Evolutionary conservation across 1,140 invertebrate genomes (phyloP).

Genomic region (Triops longicaudatus): DNA sequence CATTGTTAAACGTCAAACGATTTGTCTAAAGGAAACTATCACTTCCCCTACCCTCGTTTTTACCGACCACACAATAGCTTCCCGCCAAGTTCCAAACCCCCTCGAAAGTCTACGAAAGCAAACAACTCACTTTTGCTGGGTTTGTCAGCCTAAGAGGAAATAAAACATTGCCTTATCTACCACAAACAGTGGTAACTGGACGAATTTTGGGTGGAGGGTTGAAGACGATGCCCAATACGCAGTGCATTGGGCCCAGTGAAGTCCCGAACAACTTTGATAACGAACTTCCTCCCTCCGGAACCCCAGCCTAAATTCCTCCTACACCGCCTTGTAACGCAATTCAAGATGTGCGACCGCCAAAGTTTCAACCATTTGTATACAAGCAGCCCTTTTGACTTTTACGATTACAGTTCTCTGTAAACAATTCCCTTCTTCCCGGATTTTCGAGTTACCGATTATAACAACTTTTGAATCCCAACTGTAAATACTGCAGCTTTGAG

Average conservation of each 20-base stretch:
- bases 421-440: not conserved
- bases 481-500: not conserved
- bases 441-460: not conserved
- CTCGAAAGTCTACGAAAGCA: not conserved
- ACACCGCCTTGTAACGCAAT: too few relatives aligned
- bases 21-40: conserved; percentile 7
- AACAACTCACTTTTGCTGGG: not conserved
- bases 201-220: too few relatives aligned
- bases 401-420: not conserved
- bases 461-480: not conserved
- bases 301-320: too few relatives aligned
- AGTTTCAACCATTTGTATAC: not conserved
- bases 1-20: conserved; percentile 12
- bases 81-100: not conserved
- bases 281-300: too few relatives aligned
- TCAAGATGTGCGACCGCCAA: not conserved
- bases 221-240: too few relatives aligned
- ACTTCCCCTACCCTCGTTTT: not conserved
- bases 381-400: conserved; percentile 9
- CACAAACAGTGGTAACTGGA: too few relatives aligned
- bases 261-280: too few relatives aligned
- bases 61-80: conserved; percentile 6
- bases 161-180: too few relatives aligned
- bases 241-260: too few relatives aligned
- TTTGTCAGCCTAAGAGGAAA: not conserved